Percentiles rank a stretch among this genome's conserved stretches.
These are phyloP conservation scores for Chirona hameri DNA, from an alignment of 2,888 invertebrate species.

Conservation along the genomic window DNA sequence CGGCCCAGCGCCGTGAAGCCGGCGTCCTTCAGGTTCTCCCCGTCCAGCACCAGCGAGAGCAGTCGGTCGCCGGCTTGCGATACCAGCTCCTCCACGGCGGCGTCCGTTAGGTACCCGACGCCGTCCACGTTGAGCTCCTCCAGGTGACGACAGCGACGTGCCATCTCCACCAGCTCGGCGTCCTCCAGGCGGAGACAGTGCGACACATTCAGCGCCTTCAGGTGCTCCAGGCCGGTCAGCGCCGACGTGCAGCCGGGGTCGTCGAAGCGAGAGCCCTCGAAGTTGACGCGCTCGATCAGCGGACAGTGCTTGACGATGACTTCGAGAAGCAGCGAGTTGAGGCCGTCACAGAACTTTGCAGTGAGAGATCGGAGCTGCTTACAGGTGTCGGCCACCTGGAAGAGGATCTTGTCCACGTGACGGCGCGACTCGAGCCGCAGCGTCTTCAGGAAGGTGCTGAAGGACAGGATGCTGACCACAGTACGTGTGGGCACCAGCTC, in stretches of 20 bases:
- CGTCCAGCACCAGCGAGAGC: conserved; percentile 36
- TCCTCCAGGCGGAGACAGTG: conserved; percentile 38
- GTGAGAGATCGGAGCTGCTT: conserved; percentile 34
- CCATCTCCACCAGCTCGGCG: conserved; percentile 35
- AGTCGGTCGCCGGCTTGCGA: conserved; percentile 32
- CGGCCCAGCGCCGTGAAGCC: conserved; percentile 34
- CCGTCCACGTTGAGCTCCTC: conserved; percentile 39
- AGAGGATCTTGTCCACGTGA: conserved; percentile 34
- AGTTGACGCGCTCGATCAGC: conserved; percentile 33
- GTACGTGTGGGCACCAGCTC: conserved; percentile 25
- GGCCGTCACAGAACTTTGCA: conserved; percentile 35
- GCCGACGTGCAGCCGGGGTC: conserved; percentile 29
- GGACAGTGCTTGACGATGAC: conserved; percentile 34
- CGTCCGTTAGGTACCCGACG: conserved; percentile 36
- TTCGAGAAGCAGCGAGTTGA: conserved; percentile 31
- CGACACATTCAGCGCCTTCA: conserved; percentile 38
- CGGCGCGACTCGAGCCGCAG: conserved; percentile 35
- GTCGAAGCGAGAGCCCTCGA: conserved; percentile 34
- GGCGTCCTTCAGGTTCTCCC: conserved; percentile 38
- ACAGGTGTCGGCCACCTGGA: conserved; percentile 34
- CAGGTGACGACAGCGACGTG: conserved; percentile 34
- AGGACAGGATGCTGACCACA: conserved; percentile 31
- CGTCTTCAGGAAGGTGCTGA: conserved; percentile 30
- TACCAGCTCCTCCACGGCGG: conserved; percentile 34
- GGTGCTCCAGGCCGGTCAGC: conserved; percentile 34